phyloP scores from a whole-genome alignment of 2,797 vertebrate genomes.

The Lepilemur ruficaudatus region DNA sequence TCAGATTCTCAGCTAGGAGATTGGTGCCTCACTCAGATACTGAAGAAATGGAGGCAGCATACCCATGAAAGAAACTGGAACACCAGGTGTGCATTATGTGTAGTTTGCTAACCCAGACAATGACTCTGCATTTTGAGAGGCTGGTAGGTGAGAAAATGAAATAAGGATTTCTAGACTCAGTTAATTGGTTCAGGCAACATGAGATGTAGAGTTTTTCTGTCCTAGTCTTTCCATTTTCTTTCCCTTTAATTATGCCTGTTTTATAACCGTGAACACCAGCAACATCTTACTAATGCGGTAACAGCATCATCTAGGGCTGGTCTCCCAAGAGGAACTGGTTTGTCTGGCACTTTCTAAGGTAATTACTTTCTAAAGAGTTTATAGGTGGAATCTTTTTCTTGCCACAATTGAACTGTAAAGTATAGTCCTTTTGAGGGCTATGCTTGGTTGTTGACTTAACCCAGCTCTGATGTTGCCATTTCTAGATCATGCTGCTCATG shows the following conservation, averaged over 20 bases:
- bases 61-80: neutral
- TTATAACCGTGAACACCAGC: neutral
- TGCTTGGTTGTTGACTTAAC: neutral
- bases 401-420: neutral
- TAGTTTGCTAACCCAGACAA: neutral
- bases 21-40: neutral
- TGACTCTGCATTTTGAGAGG: neutral
- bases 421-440: neutral
- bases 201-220: neutral
- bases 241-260: slow-evolving; percentile 5
- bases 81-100: too few species aligned
- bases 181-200: neutral
- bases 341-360: neutral
- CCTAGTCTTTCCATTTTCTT: neutral
- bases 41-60: neutral
- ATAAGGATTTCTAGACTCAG: neutral
- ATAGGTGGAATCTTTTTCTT: neutral
- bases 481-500: neutral
- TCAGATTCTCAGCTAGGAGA: neutral
- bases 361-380: neutral
- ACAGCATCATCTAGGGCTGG: neutral
- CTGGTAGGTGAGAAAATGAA: neutral
- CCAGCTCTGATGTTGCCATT: neutral
- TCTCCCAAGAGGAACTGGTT: neutral
- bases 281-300: neutral